Base-by-base conservation (phyloP, 2,888 invertebrate species). In the Odontothrips loti region DNA sequence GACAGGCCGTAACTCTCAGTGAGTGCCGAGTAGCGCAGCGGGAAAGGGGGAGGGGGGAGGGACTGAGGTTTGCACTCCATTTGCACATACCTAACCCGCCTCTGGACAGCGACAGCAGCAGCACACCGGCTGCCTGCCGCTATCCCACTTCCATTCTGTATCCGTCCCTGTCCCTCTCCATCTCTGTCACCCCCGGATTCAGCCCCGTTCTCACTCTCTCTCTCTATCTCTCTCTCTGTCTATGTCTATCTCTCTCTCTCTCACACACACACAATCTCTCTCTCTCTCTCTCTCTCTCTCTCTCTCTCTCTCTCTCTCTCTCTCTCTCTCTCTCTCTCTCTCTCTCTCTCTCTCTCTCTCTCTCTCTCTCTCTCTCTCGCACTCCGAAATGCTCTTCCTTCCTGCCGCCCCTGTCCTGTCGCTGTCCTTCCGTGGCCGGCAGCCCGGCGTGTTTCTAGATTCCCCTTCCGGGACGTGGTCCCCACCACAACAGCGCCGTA, bases 51-150 rank as follows among this genome's bases (percentile, higher is more conserved):
- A 15, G 58, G 20, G 12, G 51, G 20, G 51, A 10, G 15, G 51
- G 51, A 10, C 51, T 58, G 58, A 58, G 58, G 58, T 58, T 58
- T 58, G 58, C 58, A 58, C 58, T 58, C 58, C 58, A 58, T 58
- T 58, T 58, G 58, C 58, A 58, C 58, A 58, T 58, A 17, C 34
- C 34, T 43, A 43, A 43, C 34, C 34, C 34, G 58, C 58, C 58
- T n/a, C n/a, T 58, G 58, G 58, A 58, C 58, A 58, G 58, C 58
- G 20, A 17, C 58, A 20, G 58, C 34, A 43, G 34, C 34, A 6
- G 34, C 34, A 43, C 58, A 9, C 51, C 51, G 51, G 20, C 51
- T 20, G 51, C 12, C 51, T 43, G 34, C 58, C 58, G 58, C 20
- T 20, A 58, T 4, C 58, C 58, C 58, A 4, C 58, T 20, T 58